These are phyloP conservation scores for Polylopha cassiicola DNA, from an alignment of 2,888 invertebrate genomes.

Conservation along the genomic window DNA sequence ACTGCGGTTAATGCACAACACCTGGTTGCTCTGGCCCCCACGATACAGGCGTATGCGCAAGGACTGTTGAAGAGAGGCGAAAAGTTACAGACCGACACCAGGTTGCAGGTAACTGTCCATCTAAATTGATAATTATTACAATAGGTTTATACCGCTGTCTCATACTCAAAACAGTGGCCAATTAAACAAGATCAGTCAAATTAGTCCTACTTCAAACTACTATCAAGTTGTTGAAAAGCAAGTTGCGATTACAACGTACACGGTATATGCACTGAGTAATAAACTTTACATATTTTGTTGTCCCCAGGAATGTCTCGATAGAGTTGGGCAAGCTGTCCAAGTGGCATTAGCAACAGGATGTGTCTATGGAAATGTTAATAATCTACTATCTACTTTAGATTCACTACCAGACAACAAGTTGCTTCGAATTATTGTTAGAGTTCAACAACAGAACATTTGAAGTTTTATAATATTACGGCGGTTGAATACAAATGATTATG, in stretches of 20 bases:
- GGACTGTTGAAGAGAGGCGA: conserved; percentile 48
- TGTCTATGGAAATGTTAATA: conserved; percentile 87
- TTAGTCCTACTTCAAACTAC: no score
- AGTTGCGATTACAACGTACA: no score
- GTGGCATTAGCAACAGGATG: conserved; percentile 87
- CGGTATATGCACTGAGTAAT: no score
- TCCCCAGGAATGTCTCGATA: conserved; percentile 81
- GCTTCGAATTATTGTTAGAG: conserved; percentile 79
- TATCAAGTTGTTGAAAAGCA: no score
- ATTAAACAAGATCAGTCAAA: no score
- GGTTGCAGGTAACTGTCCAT: conserved; percentile 64
- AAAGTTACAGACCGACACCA: conserved; percentile 54
- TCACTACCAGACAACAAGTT: conserved; percentile 81
- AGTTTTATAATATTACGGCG: no score
- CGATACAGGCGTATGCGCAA: conserved; percentile 63
- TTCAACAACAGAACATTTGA: conserved; percentile 73
- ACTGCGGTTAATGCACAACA: conserved; percentile 81
- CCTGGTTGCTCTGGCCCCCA: conserved; percentile 67
- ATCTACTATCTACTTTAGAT: conserved; percentile 78
- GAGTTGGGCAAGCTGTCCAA: conserved; percentile 90
- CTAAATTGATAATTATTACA: no score
- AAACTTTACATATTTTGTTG: conserved; percentile 24
- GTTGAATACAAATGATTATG: no score
- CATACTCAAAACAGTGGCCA: no score
- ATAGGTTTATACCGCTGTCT: no score